These are phyloP conservation scores for Hanleya hanleyi DNA, from an alignment of 2,888 invertebrate genomes.

Conservation along the genomic window DNA sequence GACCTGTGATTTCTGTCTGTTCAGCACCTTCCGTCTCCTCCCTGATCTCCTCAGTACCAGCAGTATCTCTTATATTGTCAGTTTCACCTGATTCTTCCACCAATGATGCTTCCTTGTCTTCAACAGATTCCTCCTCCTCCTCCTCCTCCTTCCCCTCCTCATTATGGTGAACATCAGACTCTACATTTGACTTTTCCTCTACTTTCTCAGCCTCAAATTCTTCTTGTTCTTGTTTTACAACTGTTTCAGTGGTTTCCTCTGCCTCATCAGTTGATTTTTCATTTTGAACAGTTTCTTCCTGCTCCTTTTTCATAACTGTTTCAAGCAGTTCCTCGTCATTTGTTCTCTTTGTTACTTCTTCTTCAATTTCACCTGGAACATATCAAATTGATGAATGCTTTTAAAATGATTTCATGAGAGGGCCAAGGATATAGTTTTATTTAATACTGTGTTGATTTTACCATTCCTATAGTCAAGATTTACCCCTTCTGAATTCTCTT, in stretches of 20 bases:
- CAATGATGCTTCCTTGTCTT: conserved; percentile 11
- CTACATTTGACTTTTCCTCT: conserved; percentile 20
- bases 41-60: not conserved
- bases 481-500: too few species aligned
- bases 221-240: not conserved
- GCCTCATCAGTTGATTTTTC: not conserved
- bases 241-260: not conserved
- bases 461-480: too few species aligned
- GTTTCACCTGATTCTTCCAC: conserved; percentile 11
- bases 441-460: too few species aligned
- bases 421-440: too few species aligned
- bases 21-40: conserved; percentile 6
- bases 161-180: conserved; percentile 15
- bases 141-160: conserved; percentile 21
- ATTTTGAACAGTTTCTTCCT: not conserved
- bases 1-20: conserved; percentile 13
- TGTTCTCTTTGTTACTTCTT: too few species aligned
- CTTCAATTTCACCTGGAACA: not conserved
- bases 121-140: conserved; percentile 27
- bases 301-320: not conserved
- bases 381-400: too few species aligned
- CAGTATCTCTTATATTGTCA: conserved; percentile 4
- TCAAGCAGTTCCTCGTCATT: not conserved
- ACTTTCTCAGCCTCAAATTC: conserved; percentile 4
- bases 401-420: too few species aligned